Evolutionary conservation across 2,797 vertebrate species (phyloP), one percentile per base, ranked within the genome.

Genomic region (Eutrigla gurnardus): DNA sequence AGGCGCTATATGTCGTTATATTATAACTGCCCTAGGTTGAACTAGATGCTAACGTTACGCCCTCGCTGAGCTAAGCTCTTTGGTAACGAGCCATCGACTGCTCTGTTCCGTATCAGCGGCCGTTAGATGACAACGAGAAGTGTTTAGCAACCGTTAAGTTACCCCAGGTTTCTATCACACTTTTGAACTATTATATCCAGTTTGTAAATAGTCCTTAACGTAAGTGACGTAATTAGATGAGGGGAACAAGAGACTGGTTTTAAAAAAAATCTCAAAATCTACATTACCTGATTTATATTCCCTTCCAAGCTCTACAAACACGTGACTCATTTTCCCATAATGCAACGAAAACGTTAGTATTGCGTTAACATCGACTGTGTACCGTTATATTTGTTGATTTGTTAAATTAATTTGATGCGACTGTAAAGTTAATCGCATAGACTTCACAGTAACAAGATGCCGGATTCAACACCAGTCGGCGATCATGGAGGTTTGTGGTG

Each of bases 131-230:
- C 4, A 25, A 2, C 25, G 25, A 37, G 5, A 45, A 4, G 1
- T 18, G 2, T 14, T 0, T 5, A 15, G 4, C 7, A 1, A n/a
- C 35, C 9, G 13, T 35, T 13, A 36, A 35, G 0, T 15, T 14
- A 62, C 1, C 2, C 0, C 17, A 33, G 6, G 1, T 10, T 0
- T 47, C 4, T 36, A 0, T 5, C n/a, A n/a, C 4, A n/a, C 1
- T 55, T 33, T 18, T 35, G 14, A 15, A 25, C 25, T 25, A 25
- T 25, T 25, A 25, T 25, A 25, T 25, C 25, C 25, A 25, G 25
- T 25, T 25, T 25, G 9, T 35, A 39, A 6, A 13, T 18, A 36
- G 33, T 49, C 7, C 25, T 14, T 14, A 43, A 14, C 42, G 12
- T 43, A 5, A 43, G 42, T 43, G 42, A 5, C 5, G 47, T 49